phyloP scores from a whole-genome alignment of 1,140 invertebrate species.

The Notospermus geniculatus region DNA sequence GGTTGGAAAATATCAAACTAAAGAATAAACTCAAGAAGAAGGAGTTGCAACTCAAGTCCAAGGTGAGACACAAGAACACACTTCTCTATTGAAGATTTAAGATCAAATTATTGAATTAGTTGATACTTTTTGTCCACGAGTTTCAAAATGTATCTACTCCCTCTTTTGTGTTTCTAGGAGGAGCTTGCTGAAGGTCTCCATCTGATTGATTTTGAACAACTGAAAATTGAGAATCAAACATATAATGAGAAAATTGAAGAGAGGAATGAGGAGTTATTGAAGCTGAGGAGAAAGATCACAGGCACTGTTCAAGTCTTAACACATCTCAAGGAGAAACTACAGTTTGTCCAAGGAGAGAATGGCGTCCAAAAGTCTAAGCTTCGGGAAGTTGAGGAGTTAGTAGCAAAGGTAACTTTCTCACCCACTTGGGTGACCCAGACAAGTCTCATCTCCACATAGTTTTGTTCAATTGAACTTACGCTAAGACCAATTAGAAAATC shows the following conservation, averaged over 20 bases:
- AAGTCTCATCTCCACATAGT: too few species aligned
- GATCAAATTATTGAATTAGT: not conserved
- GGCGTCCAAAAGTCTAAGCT: constrained; percentile 42
- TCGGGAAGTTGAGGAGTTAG: constrained; percentile 43
- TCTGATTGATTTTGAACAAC: constrained; percentile 58
- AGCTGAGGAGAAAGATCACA: constrained; percentile 56
- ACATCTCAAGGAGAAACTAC: constrained; percentile 56
- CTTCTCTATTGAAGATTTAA: not conserved
- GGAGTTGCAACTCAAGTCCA: constrained; percentile 52
- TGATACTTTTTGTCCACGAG: not conserved
- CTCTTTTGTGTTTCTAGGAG: constrained; percentile 40
- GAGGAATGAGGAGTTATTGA: constrained; percentile 56
- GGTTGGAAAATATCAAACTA: constrained; percentile 55
- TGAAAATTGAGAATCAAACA: constrained; percentile 59
- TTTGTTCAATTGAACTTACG: too few species aligned
- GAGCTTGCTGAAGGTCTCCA: constrained; percentile 55
- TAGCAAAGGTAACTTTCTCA: constrained; percentile 41
- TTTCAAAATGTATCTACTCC: not conserved
- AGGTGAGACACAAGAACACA: constrained; percentile 30
- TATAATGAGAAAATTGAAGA: constrained; percentile 59
- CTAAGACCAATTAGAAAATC: too few species aligned
- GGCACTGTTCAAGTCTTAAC: constrained; percentile 56
- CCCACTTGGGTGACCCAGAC: too few species aligned
- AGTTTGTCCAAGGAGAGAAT: constrained; percentile 54
- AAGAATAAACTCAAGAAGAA: constrained; percentile 56